Evolutionary conservation across 92 coral and sea anemone genomes (phyloP), one percentile per base, ranked within the genome.

Genomic region (Parazoanthus swiftii): DNA sequence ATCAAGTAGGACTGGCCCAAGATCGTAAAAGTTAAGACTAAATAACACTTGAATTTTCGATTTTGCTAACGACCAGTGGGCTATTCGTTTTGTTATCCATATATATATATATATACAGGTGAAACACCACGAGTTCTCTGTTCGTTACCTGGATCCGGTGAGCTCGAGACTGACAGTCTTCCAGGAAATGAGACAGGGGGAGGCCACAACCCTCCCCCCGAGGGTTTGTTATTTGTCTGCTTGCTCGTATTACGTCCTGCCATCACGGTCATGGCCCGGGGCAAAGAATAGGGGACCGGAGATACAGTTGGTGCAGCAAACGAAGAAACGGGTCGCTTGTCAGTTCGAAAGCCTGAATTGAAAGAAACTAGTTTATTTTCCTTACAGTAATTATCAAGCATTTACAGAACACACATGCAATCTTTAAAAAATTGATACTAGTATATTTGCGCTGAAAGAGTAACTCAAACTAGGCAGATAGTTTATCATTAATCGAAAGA

Each of bases 131-230:
- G 20, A 54, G 2, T 63, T 63, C 8, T 63, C 70, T 8, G 70
- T 43, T 66, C 21, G 9, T 84, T 84, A 71, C 87, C 87, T 84
- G 59, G 87, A 37, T 84, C 87, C 5, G 87, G 77, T 33, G 42
- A 2, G 42, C 42, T 39, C 42, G 87, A 44, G 43, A 74, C 36
- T 54, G 87, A 71, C 18, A 43, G 25, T 3, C 46, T n/a, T 44
- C 78, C 87, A 14, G 87, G 87, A 50, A 84, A 71, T 29, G 79
- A 84, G 1, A 84, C 87, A 48, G 87, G 66, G 0, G 87, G 87
- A 5, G 87, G 87, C 87, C 87, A 84, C 87, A 84, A 4, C 86
- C 86, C 86, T 84, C 87, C 87, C 78, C 87, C 87, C 4, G 87
- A 71, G 66, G 87, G 79, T 71, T 70, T 84, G 68, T 65, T 26